Conservation (phyloP, 2,888 invertebrate genomes). For the Volucella zonaria region DNA sequence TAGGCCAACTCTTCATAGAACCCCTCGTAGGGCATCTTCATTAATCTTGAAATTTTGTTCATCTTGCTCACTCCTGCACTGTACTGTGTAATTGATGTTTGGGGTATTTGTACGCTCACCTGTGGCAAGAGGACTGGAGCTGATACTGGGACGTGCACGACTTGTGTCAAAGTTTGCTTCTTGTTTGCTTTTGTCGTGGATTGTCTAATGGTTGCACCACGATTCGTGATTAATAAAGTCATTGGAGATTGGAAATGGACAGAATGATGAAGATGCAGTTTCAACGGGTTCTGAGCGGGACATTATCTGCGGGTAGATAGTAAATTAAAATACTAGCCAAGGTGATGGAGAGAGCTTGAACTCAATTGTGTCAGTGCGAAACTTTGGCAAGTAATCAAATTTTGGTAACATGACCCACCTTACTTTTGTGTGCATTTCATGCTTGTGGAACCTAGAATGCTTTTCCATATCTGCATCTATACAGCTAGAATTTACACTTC, state of each 20-base stretch:
- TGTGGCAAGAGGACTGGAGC: slow-evolving; percentile 43
- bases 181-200: slow-evolving; percentile 53
- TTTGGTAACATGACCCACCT: no score
- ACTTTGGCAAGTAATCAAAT: no score
- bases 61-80: not conserved
- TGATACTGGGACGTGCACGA: slow-evolving; percentile 53
- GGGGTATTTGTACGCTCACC: slow-evolving; percentile 42
- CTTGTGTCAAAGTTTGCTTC: slow-evolving; percentile 67
- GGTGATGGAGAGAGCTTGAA: no score
- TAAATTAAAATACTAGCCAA: no score
- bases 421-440: no score
- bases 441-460: no score
- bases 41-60: slow-evolving; percentile 50
- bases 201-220: slow-evolving; percentile 36
- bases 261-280: no score
- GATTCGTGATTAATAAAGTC: slow-evolving; percentile 69
- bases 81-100: slow-evolving; percentile 49
- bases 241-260: slow-evolving; percentile 44
- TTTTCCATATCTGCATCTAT: no score
- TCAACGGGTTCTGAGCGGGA: no score
- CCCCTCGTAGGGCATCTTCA: slow-evolving; percentile 63
- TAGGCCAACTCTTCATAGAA: slow-evolving; percentile 47
- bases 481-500: no score
- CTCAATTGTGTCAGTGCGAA: no score
- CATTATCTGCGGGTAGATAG: no score